Percentiles rank a stretch among this genome's conserved stretches.
Evolutionary conservation across 2,113 vertebrate genomes (phyloP).

Genomic region (Ancistrus triradiatus): DNA sequence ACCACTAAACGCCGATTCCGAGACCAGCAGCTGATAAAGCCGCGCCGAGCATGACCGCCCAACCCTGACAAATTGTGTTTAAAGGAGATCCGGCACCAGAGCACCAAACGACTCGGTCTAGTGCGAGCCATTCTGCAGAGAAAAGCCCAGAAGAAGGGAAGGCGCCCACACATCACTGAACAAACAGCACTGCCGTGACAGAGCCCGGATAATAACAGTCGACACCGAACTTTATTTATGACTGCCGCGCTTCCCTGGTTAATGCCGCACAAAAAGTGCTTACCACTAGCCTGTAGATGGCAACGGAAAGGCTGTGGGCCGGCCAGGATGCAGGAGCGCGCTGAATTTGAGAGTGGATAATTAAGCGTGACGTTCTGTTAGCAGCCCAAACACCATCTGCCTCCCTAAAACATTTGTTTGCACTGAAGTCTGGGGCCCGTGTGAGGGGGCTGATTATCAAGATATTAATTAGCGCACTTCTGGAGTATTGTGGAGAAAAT

Average conservation of each 20-base stretch:
- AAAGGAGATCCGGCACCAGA: neutral
- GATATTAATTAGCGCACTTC: constrained; percentile 37
- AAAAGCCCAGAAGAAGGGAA: neutral
- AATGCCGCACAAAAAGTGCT: neutral
- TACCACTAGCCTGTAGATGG: constrained; percentile 1
- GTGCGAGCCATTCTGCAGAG: neutral
- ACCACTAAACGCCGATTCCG: no score
- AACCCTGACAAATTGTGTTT: no score
- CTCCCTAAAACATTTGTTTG: constrained; percentile 50
- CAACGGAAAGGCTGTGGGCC: constrained; percentile 20
- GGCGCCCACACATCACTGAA: neutral
- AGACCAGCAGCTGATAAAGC: no score
- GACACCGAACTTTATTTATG: constrained; percentile 8
- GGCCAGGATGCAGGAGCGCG: constrained; percentile 17
- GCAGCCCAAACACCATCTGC: constrained; percentile 51
- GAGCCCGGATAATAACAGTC: neutral
- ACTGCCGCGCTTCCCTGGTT: neutral
- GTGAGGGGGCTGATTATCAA: constrained; percentile 31
- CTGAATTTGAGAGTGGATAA: constrained; percentile 42
- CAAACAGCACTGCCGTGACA: neutral
- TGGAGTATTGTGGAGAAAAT: constrained; percentile 35
- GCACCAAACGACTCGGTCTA: neutral
- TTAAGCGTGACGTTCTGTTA: constrained; percentile 45
- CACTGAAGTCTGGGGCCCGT: constrained; percentile 34
- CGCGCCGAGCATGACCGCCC: no score